Conservation (phyloP, 1,140 invertebrate genomes). For the Zaprionus lachaisei region DNA sequence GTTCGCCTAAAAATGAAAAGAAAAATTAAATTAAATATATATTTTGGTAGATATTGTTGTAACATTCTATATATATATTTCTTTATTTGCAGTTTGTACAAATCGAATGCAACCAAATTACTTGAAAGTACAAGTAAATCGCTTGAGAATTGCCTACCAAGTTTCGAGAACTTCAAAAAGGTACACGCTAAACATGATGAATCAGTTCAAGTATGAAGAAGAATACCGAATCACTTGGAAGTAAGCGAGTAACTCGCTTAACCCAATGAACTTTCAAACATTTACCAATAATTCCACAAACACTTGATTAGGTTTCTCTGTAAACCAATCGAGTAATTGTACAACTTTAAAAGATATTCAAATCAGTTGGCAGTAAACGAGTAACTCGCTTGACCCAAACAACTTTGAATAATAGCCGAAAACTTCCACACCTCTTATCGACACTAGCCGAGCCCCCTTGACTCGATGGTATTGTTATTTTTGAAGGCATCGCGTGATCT, state of each 20-base stretch:
- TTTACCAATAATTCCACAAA: background rate
- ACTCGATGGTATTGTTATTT: background rate
- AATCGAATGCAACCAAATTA: no score
- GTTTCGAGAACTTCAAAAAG: no score
- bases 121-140: no score
- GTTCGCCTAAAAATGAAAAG: slow-evolving; percentile 86
- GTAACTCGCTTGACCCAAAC: slow-evolving; percentile 1
- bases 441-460: background rate
- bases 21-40: background rate
- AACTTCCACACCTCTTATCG: background rate
- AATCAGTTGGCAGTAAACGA: background rate
- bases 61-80: background rate
- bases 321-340: background rate
- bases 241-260: background rate
- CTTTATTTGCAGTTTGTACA: no score
- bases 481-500: background rate
- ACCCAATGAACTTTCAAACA: background rate
- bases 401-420: background rate
- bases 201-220: no score
- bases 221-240: background rate
- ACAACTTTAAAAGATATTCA: background rate
- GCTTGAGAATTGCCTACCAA: no score
- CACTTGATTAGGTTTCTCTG: background rate
- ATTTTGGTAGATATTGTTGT: background rate
- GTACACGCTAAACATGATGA: no score